Evolutionary conservation across 2,797 vertebrate species (phyloP), one percentile per base, ranked within the genome.

Genomic region (Anabacerthia variegaticeps): DNA sequence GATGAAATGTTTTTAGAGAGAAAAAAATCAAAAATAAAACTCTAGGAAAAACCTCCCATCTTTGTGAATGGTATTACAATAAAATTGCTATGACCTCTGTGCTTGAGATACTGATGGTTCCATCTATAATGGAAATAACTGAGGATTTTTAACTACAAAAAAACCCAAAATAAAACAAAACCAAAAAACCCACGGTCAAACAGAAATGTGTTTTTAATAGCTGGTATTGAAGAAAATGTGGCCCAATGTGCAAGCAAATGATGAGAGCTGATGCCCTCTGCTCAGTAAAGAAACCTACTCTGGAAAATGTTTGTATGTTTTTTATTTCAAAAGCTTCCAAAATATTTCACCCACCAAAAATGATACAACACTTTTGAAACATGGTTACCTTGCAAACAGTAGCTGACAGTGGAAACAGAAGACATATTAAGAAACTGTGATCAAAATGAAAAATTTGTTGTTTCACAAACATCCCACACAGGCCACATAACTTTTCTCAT

Each of bases 301-400:
- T n/a, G 28, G 67, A 65, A 86, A 85, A 76, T 72, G 72, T 72
- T 62, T 49, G 12, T 28, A n/a, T 44, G 32, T 65, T 37, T 88
- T 89, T 84, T 86, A 68, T 65, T 79, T 85, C 79, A 28, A 67
- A 90, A 83, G 41, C 52, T 88, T 74, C 67, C 6, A 1, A 79
- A 65, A 39, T 59, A 75, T 85, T 89, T 92, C 74, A 69, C 18
- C 48, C 41, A 91, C 44, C 12, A 36, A 46, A 46, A 81, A 88
- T 0, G 36, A 48, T 21, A 16, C 12, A n/a, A 77, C 19, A 21
- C 24, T 56, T 87, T 15, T 87, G 67, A 94, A 93, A 85, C 48
- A 87, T 7, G 44, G 36, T 65, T 89, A 91, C 66, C 84, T 87
- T 91, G 80, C 89, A 94, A 88, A 75, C 59, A 93, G 77, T 59